Conservation (phyloP, 2,888 invertebrate species). For the Fissipunctia ypsillon region DNA sequence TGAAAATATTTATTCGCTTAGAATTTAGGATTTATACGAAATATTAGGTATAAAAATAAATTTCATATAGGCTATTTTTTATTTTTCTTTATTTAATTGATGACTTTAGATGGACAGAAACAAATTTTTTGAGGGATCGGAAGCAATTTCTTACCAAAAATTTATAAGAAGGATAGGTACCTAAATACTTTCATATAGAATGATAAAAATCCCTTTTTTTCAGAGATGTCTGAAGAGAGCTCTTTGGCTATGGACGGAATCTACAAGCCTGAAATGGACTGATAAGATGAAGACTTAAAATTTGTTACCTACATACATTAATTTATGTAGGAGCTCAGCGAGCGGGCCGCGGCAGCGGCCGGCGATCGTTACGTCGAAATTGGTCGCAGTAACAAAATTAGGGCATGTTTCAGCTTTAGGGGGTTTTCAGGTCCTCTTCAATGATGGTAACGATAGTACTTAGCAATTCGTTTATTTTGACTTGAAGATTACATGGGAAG, state of each 20-base stretch:
- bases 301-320: too few relatives aligned
- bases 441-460: too few relatives aligned
- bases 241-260: neutral
- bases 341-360: too few relatives aligned
- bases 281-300: neutral
- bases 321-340: too few relatives aligned
- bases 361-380: too few relatives aligned
- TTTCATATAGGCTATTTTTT: neutral
- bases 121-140: too few relatives aligned
- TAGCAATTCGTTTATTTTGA: too few relatives aligned
- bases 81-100: neutral
- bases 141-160: neutral
- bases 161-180: too few relatives aligned
- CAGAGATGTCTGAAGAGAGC: neutral
- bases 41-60: neutral
- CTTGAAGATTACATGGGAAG: too few relatives aligned
- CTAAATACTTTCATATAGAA: neutral
- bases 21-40: neutral
- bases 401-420: too few relatives aligned
- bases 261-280: neutral
- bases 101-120: neutral
- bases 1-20: neutral
- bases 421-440: too few relatives aligned
- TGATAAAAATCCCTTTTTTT: neutral
- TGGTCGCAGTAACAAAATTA: too few relatives aligned